Percentiles rank a stretch among this genome's conserved stretches.
phyloP scores from a whole-genome alignment of 2,888 invertebrate species.

The Drosophila lutescens region DNA sequence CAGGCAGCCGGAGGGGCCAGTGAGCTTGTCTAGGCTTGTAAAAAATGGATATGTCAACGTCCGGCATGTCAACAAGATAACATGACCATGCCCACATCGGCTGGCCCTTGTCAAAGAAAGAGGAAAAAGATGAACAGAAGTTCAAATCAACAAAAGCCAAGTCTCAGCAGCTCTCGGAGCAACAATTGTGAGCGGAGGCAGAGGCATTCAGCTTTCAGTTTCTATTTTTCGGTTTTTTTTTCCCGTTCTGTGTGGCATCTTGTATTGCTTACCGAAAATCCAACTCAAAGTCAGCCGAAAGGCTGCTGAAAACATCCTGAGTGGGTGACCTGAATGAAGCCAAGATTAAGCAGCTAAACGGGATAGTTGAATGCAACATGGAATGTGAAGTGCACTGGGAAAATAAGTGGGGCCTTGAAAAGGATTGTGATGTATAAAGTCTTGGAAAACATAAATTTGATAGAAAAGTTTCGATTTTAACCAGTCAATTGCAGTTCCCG shows the following conservation, averaged over 20 bases:
- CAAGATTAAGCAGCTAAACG: constrained; percentile 29
- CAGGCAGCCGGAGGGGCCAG: constrained; percentile 32
- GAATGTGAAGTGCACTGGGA: constrained; percentile 2
- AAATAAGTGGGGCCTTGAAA: background rate
- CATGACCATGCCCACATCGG: constrained; percentile 47
- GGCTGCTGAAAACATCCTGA: constrained; percentile 41
- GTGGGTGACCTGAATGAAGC: constrained; percentile 37
- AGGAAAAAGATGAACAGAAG: constrained; percentile 47
- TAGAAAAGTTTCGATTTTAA: too few species aligned
- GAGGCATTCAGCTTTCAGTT: constrained; percentile 10
- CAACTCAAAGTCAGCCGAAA: constrained; percentile 41
- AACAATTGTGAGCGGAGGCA: constrained; percentile 55
- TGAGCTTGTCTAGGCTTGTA: constrained; percentile 50
- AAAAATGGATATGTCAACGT: constrained; percentile 77
- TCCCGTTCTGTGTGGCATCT: constrained; percentile 4
- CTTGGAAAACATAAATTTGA: background rate
- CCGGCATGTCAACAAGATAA: constrained; percentile 75
- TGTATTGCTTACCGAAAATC: constrained; percentile 40
- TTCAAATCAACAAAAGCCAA: constrained; percentile 66
- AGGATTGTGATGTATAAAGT: background rate
- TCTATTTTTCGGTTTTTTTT: background rate
- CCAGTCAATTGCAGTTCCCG: too few species aligned
- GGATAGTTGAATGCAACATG: constrained; percentile 19
- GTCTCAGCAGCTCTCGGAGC: constrained; percentile 34
- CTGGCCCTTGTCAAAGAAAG: constrained; percentile 38